phyloP scores from a whole-genome alignment of 2,888 invertebrate species.

The Napeogenes inachia region DNA sequence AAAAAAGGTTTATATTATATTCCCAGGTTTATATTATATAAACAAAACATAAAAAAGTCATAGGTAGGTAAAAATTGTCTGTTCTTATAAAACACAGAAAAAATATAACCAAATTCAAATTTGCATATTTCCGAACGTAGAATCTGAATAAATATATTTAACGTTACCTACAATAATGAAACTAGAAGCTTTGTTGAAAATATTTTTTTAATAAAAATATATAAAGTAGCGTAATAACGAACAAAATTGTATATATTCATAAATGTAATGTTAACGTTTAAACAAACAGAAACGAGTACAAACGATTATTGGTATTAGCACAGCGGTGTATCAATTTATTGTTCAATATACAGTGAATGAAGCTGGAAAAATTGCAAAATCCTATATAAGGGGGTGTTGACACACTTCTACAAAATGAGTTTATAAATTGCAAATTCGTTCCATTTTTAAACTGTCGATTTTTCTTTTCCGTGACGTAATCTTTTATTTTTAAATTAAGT shows the following conservation, averaged over 20 bases:
- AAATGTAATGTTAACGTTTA: conserved; percentile 13
- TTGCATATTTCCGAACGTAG: too few relatives aligned
- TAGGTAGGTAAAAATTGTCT: too few relatives aligned
- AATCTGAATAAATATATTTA: conserved; percentile 40
- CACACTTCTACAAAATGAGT: neutral
- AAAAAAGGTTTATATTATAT: too few relatives aligned
- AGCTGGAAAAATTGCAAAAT: conserved; percentile 9
- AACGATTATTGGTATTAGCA: conserved; percentile 23
- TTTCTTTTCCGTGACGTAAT: neutral
- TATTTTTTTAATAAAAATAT: too few relatives aligned
- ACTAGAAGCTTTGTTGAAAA: too few relatives aligned
- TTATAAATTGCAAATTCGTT: conserved; percentile 1
- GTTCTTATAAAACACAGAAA: too few relatives aligned
- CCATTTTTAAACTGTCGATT: conserved; percentile 9
- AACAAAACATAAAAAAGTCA: too few relatives aligned
- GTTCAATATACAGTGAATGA: conserved; percentile 16
- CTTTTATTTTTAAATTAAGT: too few relatives aligned
- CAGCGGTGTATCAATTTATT: conserved; percentile 27
- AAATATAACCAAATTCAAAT: too few relatives aligned
- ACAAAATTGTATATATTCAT: neutral
- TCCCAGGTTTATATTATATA: too few relatives aligned
- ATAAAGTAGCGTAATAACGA: too few relatives aligned
- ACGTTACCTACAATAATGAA: conserved; percentile 5
- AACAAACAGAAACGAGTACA: conserved; percentile 26
- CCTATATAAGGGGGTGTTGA: conserved; percentile 2